Base-by-base conservation (phyloP, 1,140 invertebrate species). In the Lepidostoma basale region DNA sequence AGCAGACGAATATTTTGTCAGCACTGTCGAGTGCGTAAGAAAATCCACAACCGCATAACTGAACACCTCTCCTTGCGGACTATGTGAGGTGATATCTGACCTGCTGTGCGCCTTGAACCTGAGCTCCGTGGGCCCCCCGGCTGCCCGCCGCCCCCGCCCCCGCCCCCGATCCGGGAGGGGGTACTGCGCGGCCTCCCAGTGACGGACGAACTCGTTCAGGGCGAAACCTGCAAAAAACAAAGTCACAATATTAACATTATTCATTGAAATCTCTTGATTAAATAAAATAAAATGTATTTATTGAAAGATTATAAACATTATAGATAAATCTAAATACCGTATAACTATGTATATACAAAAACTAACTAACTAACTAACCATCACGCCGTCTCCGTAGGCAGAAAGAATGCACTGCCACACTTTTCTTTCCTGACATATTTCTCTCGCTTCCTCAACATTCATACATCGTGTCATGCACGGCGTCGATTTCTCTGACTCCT, bases 61-160 rank as follows among this genome's bases (percentile, higher is more conserved):
- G n/a, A n/a, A n/a, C n/a, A n/a, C n/a, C n/a, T n/a, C n/a, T n/a
- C n/a, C n/a, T n/a, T n/a, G n/a, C n/a, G 44, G 0, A 12, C 5
- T 25, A 12, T 22, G n/a, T 49, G 45, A 49, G 20, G 9, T 18
- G n/a, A 23, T 49, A 23, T n/a, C 8, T 26, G 62, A 72, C 70
- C 67, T 72, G 65, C 69, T 64, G 67, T 73, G 67, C n/a, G 71
- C 71, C 42, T 62, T 73, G 58, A 73, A 73, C 23, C 54, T 67
- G 18, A 73, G 47, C 33, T 45, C 25, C 14, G 69, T 49, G 10
- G 70, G 67, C 8, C 65, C 59, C 28, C 60, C 25, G 14, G 42
- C 25, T 3, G 54, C 64, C 14, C 4, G 26, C 54, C 12, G 56
- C 33, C 40, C 62, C 52, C 36, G 56, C 10, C 64, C 45, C 40